Evolutionary conservation across 2,888 invertebrate species (phyloP).

Genomic region (Drosophila merina): DNA sequence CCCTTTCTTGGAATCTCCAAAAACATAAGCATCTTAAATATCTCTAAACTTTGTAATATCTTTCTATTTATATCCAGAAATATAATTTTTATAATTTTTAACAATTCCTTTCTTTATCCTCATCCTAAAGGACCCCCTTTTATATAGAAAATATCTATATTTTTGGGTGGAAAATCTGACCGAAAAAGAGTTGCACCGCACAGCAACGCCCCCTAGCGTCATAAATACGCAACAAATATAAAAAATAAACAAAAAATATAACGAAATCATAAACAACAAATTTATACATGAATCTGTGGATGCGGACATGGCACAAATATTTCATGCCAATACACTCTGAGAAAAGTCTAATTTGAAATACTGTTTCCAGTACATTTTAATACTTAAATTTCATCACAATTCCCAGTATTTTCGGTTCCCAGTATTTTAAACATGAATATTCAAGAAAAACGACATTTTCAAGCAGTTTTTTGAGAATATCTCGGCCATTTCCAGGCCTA

Average conservation of each 20-base stretch:
- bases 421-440: no score
- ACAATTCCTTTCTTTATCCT: no score
- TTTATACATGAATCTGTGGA: conserved; percentile 9
- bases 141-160: no score
- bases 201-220: conserved; percentile 50
- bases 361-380: no score
- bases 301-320: conserved; percentile 38
- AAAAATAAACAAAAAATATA: conserved; percentile 43
- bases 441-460: no score
- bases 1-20: not conserved
- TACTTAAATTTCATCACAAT: no score
- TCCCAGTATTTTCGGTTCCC: no score
- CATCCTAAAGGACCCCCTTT: no score
- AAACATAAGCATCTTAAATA: not conserved
- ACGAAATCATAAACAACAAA: conserved; percentile 29
- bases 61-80: no score
- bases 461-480: no score
- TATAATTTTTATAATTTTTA: no score
- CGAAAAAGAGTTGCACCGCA: conserved; percentile 26
- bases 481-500: no score
- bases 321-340: conserved; percentile 29
- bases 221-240: conserved; percentile 68
- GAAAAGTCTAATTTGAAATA: not conserved
- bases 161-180: not conserved
- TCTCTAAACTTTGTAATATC: not conserved